Evolutionary conservation across 1,140 invertebrate species (phyloP).

Genomic region (Bombus haemorrhoidalis): DNA sequence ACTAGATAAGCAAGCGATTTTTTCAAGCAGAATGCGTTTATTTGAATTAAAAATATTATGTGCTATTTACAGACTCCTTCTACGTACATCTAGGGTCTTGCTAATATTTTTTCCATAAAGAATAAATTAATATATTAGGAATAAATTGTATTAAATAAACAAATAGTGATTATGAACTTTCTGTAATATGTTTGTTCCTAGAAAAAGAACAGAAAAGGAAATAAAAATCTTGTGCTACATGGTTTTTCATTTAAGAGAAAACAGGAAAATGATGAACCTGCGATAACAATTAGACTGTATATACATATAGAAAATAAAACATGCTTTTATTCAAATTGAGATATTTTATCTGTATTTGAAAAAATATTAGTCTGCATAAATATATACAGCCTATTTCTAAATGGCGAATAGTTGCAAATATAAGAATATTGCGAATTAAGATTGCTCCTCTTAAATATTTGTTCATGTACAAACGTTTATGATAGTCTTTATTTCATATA

Average conservation of each 20-base stretch:
- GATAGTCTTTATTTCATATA: neutral
- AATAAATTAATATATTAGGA: constrained; percentile 68
- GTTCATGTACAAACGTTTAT: constrained; percentile 5
- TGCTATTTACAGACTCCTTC: constrained; percentile 56
- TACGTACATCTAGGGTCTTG: constrained; percentile 10
- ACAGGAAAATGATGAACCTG: too few relatives aligned
- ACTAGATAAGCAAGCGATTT: constrained; percentile 76
- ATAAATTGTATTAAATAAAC: constrained; percentile 10
- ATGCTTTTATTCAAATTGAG: too few relatives aligned
- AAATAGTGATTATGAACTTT: neutral
- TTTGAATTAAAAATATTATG: constrained; percentile 42
- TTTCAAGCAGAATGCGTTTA: constrained; percentile 58
- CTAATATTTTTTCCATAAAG: constrained; percentile 26
- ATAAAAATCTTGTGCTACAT: neutral
- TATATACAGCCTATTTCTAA: neutral
- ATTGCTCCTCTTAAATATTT: neutral
- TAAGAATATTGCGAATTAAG: neutral
- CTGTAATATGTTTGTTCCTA: neutral
- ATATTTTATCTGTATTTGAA: neutral
- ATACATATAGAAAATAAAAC: neutral
- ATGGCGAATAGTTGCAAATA: neutral
- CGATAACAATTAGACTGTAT: neutral
- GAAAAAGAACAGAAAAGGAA: neutral
- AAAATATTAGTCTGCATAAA: neutral
- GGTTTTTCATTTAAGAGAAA: neutral